A percentile compares a stretch with the other conserved stretches of the same genome.
Evolutionary conservation across 2,888 invertebrate species (phyloP).

Genomic region (Rhogogaster chlorosoma): DNA sequence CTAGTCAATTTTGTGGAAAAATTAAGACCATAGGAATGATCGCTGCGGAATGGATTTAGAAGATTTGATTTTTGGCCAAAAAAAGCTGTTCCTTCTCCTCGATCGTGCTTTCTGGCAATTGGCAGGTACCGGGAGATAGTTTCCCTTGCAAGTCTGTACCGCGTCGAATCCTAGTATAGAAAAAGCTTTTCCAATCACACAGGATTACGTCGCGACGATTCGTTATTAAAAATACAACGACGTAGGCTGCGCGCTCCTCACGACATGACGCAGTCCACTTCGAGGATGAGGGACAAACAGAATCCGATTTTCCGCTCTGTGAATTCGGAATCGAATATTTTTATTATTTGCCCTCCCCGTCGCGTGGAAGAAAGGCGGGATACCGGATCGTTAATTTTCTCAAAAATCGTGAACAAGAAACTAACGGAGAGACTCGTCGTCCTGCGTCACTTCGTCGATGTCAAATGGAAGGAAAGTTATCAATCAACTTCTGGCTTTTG

Average conservation of each 20-base stretch:
- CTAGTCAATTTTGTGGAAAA: background rate
- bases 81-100: background rate
- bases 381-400: background rate
- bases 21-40: no score
- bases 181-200: slow-evolving; percentile 26
- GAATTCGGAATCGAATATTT: background rate
- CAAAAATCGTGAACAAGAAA: background rate
- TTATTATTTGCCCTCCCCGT: background rate
- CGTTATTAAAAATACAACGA: slow-evolving; percentile 24
- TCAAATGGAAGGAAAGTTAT: background rate
- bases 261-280: background rate
- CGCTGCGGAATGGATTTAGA: background rate
- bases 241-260: background rate
- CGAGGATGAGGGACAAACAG: background rate
- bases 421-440: background rate
- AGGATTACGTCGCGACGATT: slow-evolving; percentile 25
- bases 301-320: background rate
- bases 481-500: background rate
- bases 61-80: background rate
- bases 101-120: slow-evolving; percentile 19
- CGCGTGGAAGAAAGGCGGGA: background rate
- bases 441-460: background rate
- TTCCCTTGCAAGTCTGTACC: background rate
- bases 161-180: background rate
- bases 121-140: background rate